Base-by-base conservation (phyloP, 2,113 vertebrate genomes). In the Dasyprocta punctata region DNA sequence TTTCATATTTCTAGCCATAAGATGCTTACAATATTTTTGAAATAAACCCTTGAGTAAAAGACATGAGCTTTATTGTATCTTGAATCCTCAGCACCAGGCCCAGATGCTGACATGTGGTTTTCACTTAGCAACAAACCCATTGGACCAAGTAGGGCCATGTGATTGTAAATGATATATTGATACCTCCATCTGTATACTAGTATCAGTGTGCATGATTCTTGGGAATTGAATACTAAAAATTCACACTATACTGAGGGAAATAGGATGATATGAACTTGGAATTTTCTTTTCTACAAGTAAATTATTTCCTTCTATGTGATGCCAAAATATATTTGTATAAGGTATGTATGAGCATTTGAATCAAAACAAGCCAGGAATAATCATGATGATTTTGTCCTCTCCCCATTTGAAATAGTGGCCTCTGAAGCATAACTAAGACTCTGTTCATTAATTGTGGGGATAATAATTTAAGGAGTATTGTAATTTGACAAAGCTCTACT, bases 1-100 rank as follows among this genome's bases (percentile, higher is more conserved):
- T 89, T 96, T 95, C 71, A 36, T 75, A 81, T 92, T 75, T 67
- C 36, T 89, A 86, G 93, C 30, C 28, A 24, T 58, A 81, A 60
- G 7, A 69, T 61, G 16, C 19, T 84, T 73, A 22, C 28, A 44
- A 86, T 90, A 88, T 2, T 75, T 94, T 19, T 24, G 75, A 19
- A 84, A 67, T 80, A 69, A 92, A 56, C 22, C 75, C 47, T 90
- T 63, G 56, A 90, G 78, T 83, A 86, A 3, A 84, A 77, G 56
- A 54, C 16, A 3, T 81, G 77, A 91, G 10, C 36, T 75, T 69
- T 44, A 14, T 22, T 58, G 17, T 58, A 81, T 47, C 33, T 93
- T 94, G 19, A 65, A 58, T 86, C 10, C 52, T 19, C 81, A 63
- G 60, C 5, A 75, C 36, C 2, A 63, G 11, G 13, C 28, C 69